A percentile compares a stretch with the other conserved stretches of the same genome.
Evolutionary conservation across 2,113 vertebrate species (phyloP).

Genomic region (Riparia riparia): DNA sequence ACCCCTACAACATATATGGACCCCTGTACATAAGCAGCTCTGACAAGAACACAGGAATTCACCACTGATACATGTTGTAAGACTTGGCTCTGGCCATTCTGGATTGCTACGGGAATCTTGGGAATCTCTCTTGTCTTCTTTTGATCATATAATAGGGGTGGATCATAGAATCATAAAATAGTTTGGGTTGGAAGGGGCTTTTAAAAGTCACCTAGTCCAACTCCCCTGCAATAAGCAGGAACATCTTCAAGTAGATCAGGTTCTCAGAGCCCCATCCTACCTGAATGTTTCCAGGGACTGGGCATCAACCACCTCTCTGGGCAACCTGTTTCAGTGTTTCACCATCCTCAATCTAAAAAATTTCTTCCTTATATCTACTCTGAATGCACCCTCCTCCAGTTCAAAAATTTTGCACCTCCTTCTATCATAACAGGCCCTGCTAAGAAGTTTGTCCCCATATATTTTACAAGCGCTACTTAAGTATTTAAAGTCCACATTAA

Average conservation of each 20-base stretch:
- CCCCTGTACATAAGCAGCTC: neutral
- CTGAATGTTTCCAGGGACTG: neutral
- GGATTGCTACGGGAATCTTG: neutral
- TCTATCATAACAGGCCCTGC: neutral
- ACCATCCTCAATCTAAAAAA: neutral
- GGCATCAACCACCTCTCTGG: neutral
- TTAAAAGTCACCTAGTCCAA: neutral
- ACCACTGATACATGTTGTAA: neutral
- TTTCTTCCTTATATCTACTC: neutral
- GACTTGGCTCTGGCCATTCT: neutral
- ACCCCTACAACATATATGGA: neutral
- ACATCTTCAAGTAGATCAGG: neutral
- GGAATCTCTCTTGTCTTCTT: neutral
- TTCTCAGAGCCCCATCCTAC: neutral
- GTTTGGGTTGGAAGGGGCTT: neutral
- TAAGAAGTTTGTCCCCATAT: neutral
- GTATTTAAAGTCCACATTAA: neutral
- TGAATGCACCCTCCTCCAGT: neutral
- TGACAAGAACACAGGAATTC: neutral
- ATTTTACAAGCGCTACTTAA: neutral
- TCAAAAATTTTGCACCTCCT: neutral
- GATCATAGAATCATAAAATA: neutral
- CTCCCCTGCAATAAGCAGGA: neutral
- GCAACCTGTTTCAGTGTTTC: neutral
- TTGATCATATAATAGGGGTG: neutral